Evolutionary conservation across 2,113 vertebrate species (phyloP).

Genomic region (Pontoporia blainvillei): DNA sequence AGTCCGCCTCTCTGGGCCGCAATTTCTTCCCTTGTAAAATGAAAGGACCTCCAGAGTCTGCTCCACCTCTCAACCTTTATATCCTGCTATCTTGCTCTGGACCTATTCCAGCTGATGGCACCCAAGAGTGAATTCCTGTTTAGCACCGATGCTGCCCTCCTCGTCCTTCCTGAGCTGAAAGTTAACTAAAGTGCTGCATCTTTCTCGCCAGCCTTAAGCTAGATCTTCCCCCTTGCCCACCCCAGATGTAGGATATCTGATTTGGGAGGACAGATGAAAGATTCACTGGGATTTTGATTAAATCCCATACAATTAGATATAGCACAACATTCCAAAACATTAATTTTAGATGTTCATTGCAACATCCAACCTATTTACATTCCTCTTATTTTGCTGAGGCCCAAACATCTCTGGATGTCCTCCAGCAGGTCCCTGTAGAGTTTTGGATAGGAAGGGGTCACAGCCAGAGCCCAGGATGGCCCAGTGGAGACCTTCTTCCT

Average conservation of each 20-base stretch:
- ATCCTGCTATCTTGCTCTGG: background rate
- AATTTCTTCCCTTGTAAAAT: background rate
- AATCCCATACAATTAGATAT: background rate
- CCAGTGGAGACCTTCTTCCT: background rate
- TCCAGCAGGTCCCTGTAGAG: background rate
- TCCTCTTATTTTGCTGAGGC: background rate
- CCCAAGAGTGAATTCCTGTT: background rate
- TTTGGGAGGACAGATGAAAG: background rate
- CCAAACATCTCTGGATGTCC: background rate
- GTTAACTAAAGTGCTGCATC: background rate
- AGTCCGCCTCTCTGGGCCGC: background rate
- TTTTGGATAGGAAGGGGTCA: background rate
- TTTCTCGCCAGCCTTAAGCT: background rate
- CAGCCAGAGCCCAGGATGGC: background rate
- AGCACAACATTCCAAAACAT: background rate
- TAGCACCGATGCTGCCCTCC: too few relatives aligned
- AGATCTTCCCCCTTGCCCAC: accelerated
- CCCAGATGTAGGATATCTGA: background rate
- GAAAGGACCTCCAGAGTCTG: background rate
- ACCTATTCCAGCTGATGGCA: background rate
- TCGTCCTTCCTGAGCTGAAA: background rate
- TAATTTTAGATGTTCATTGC: background rate
- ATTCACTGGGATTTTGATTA: background rate
- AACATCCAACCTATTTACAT: background rate
- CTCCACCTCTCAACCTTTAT: background rate